phyloP scores from a whole-genome alignment of 1,140 invertebrate genomes.

The Magallana gigas region DNA sequence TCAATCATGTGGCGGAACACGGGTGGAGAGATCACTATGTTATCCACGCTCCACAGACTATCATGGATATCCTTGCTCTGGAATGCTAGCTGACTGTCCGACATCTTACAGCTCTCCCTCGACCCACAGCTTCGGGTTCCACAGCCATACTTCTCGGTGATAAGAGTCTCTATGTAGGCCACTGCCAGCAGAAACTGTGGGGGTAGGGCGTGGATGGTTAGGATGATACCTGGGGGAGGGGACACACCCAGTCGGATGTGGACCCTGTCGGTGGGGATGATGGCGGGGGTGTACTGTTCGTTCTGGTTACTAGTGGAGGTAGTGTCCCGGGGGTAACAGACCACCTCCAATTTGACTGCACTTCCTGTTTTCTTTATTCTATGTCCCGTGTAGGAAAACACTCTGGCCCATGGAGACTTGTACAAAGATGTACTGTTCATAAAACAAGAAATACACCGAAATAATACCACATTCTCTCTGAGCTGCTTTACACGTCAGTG shows the following conservation, averaged over 20 bases:
- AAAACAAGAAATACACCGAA: background rate
- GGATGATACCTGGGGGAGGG: constrained; percentile 73
- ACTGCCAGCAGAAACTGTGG: constrained; percentile 77
- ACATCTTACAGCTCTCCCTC: constrained; percentile 10
- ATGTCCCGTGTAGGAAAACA: constrained; percentile 76
- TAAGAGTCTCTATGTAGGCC: constrained; percentile 77
- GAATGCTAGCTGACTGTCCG: background rate
- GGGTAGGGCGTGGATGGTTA: constrained; percentile 76
- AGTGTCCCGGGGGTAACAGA: constrained; percentile 76
- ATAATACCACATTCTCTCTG: no score
- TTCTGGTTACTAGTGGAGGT: constrained; percentile 70
- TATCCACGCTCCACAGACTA: constrained; percentile 73
- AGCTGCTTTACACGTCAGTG: no score
- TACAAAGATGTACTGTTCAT: constrained; percentile 72
- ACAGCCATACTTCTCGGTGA: constrained; percentile 74
- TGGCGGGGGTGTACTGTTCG: constrained; percentile 76
- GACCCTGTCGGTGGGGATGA: constrained; percentile 74
- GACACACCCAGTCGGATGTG: constrained; percentile 75
- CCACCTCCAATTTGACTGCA: constrained; percentile 74
- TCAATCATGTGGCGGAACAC: constrained; percentile 75
- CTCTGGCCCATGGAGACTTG: constrained; percentile 76
- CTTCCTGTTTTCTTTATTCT: constrained; percentile 76
- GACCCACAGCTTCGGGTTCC: constrained; percentile 67
- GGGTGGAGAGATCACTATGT: constrained; percentile 72
- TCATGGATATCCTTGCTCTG: constrained; percentile 57